A percentile compares a stretch with the other conserved stretches of the same genome.
Evolutionary conservation across 2,888 invertebrate species (phyloP).

Genomic region (Cephus sareptanus): DNA sequence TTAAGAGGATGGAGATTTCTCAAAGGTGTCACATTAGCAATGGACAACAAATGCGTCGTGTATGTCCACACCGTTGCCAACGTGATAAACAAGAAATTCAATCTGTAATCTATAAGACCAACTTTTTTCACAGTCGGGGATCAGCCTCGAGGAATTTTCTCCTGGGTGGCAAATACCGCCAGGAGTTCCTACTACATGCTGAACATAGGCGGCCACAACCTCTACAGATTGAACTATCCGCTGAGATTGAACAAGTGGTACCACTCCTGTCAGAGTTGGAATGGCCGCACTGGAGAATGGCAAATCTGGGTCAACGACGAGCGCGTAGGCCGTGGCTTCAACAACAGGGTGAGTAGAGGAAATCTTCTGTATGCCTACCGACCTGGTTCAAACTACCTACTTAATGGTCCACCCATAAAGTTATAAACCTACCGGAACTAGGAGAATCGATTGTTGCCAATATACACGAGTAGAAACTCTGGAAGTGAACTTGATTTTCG

Average conservation of each 20-base stretch:
- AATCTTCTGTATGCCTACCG: neutral
- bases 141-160: conserved; percentile 78
- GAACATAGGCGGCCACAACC: conserved; percentile 84
- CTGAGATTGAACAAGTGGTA: conserved; percentile 81
- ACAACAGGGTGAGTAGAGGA: conserved; percentile 78
- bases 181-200: conserved; percentile 86
- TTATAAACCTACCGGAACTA: neutral
- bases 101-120: conserved; percentile 11
- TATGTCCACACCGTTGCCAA: neutral
- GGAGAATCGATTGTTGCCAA: neutral
- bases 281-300: conserved; percentile 90
- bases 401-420: neutral
- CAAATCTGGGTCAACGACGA: conserved; percentile 90
- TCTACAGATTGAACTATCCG: conserved; percentile 81
- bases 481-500: neutral
- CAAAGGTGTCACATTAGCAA: neutral
- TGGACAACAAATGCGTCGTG: neutral
- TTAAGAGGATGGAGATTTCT: neutral
- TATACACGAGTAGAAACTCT: neutral
- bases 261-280: conserved; percentile 90
- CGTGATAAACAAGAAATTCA: neutral
- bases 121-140: conserved; percentile 73
- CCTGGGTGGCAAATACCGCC: conserved; percentile 84
- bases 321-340: conserved; percentile 86
- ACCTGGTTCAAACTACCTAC: neutral